Base-by-base conservation (phyloP, 2,113 vertebrate species). In the Notothenia coriiceps region DNA sequence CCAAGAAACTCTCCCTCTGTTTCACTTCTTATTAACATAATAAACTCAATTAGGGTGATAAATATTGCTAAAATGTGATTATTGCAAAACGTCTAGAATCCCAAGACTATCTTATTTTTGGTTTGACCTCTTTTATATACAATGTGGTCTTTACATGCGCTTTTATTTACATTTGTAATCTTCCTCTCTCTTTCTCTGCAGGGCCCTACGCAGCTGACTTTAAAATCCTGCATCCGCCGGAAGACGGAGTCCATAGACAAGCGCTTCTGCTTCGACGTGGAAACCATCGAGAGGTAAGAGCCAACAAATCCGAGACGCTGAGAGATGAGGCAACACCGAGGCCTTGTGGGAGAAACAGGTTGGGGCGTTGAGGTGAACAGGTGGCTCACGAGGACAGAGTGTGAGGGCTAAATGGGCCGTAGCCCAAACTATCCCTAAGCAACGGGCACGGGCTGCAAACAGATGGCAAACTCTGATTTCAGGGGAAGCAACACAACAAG, bases 191-290 rank as follows among this genome's bases (percentile, higher is more conserved):
- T 64, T 55, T 18, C 18, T 60, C 57, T n/a, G 35, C 81, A 99
- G 98, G 94, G 94, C 9, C 92, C 95, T 2, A 88, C 94, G 44
- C 96, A 96, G 47, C 94, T 99, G 87, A 98, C 96, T 0, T 79
- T 99, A 77, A 99, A 98, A 65, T 97, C 96, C 71, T 99, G 98
- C 0, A 93, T 99, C 18, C 96, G 98, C 77, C 95, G 98, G 73
- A 99, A 98, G 94, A 96, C 96, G 0, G 97, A 99, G 14, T 98
- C 98, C 22, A 99, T 98, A 54, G 98, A 99, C 93, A 99, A 99
- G 88, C 96, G 98, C 43, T 99, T 99, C 88, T 99, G 98, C 91
- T 99, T 99, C 49, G 98, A 99, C 88, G 96, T 99, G 59, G 97
- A 99, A 90, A 96, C 96, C 0, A 93, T 89, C n/a, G 98, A 98